phyloP scores from a whole-genome alignment of 1,140 invertebrate species.

The Scaptomyza montana region DNA sequence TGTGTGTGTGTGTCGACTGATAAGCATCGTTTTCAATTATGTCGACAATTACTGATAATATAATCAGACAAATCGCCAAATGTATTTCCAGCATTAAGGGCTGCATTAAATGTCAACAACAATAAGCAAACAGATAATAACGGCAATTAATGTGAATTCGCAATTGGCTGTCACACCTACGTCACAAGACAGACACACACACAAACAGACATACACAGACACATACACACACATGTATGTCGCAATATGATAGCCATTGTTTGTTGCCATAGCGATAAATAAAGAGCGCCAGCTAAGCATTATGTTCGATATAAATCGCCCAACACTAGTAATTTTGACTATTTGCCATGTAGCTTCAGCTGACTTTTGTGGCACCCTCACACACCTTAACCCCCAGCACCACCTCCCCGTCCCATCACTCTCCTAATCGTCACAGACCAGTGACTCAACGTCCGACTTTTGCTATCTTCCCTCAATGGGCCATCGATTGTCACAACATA shows the following conservation, averaged over 20 bases:
- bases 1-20: slow-evolving; percentile 9
- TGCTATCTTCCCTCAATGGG: background rate
- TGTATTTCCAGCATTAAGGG: slow-evolving; percentile 42
- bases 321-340: slow-evolving; percentile 8
- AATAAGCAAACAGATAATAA: slow-evolving; percentile 27
- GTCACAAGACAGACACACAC: slow-evolving; percentile 47
- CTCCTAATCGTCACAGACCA: too few relatives aligned
- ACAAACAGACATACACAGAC: slow-evolving; percentile 7
- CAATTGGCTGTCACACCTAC: slow-evolving; percentile 42
- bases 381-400: background rate
- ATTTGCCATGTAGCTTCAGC: slow-evolving; percentile 25
- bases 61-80: slow-evolving; percentile 38
- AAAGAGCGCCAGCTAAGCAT: slow-evolving; percentile 34
- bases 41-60: slow-evolving; percentile 38
- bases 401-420: background rate
- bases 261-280: slow-evolving; percentile 20
- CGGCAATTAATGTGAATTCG: slow-evolving; percentile 67
- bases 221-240: slow-evolving; percentile 5
- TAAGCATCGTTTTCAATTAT: slow-evolving; percentile 46
- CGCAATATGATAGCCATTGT: background rate
- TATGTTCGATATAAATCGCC: slow-evolving; percentile 14
- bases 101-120: slow-evolving; percentile 45
- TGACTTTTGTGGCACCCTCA: slow-evolving; percentile 28
- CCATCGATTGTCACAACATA: too few relatives aligned
- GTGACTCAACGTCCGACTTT: slow-evolving; percentile 25